Conservation (phyloP, 2,888 invertebrate species). For the Byasa hedistus region DNA sequence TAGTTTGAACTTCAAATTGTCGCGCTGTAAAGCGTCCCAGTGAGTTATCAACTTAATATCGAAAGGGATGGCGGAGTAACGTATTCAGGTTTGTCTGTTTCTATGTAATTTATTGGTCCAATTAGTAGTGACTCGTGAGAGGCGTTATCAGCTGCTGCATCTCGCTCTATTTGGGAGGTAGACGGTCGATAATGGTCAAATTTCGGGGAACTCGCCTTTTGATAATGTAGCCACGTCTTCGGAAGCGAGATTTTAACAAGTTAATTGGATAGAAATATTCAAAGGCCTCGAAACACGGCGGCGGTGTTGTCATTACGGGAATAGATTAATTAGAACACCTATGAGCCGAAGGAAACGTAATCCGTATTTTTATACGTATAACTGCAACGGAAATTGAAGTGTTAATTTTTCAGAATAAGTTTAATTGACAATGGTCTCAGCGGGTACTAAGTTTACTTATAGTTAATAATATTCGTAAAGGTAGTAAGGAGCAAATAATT, state of each 20-base stretch:
- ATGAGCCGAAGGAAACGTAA: slow-evolving; percentile 30
- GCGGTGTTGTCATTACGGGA: slow-evolving; percentile 54
- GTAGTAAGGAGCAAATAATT: no score
- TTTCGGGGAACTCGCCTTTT: slow-evolving; percentile 68
- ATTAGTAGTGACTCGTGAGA: slow-evolving; percentile 75
- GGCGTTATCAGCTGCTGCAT: slow-evolving; percentile 67
- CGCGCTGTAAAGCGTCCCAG: neutral
- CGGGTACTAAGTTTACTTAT: no score
- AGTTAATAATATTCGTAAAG: no score
- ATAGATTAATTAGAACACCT: slow-evolving; percentile 63
- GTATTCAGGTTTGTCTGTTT: slow-evolving; percentile 61
- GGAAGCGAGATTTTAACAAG: slow-evolving; percentile 78
- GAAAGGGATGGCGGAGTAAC: slow-evolving; percentile 49
- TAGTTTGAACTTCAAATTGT: neutral
- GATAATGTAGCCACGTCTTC: slow-evolving; percentile 51
- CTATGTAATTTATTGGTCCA: slow-evolving; percentile 75
- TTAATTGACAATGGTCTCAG: no score
- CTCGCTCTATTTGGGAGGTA: slow-evolving; percentile 78
- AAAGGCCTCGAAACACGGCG: slow-evolving; percentile 53
- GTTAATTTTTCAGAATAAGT: no score
- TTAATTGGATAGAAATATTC: slow-evolving; percentile 75
- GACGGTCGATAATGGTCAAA: slow-evolving; percentile 69
- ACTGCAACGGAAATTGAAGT: no score
- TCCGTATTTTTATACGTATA: slow-evolving; percentile 11
- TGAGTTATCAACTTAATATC: slow-evolving; percentile 51